Evolutionary conservation across 2,113 vertebrate species (phyloP), one percentile per base, ranked within the genome.

Genomic region (Muntiacus muntjak): DNA sequence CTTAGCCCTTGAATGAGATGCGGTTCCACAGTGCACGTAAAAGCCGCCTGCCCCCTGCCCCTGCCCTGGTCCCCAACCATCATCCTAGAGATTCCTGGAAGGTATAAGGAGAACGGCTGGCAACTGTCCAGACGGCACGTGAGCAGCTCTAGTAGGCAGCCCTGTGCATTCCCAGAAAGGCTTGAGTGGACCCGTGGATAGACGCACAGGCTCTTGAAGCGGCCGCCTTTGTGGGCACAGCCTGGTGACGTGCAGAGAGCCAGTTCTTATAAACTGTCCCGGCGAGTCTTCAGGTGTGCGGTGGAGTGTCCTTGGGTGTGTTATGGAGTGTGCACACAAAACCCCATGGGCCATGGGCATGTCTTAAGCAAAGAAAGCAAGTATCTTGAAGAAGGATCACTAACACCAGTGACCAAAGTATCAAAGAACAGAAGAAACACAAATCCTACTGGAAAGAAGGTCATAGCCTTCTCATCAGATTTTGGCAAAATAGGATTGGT

Each of bases 31-130:
- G 40, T 26, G 26, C 47, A 67, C 2, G 1, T 1, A 17, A 62
- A 30, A 84, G 4, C 12, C 7, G 23, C 36, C 71, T 0, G 9
- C 0, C 1, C 17, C 43, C 25, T 6, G 2, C 40, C 15, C 1
- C 64, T 0, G 0, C n/a, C 17, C 64, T 71, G 64, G 64, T n/a
- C 64, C 64, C 17, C 64, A 71, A 21, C 57, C 0, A 0, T 5
- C 15, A 58, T 23, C 64, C 4, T 25, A 50, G 60, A 91, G 43
- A 79, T 71, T 93, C 83, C 14, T 26, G 64, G 28, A 78, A 81
- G 45, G 7, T 50, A 16, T 2, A 23, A 60, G 3, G 58, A 71
- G 16, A 26, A 30, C 9, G 45, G 3, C 52, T 50, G 78, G 21
- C 82, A 64, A 40, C 28, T 57, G 33, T 36, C 67, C n/a, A 43